Conservation (phyloP, 2,797 vertebrate genomes). For the Ptychobarbus kaznakovi region DNA sequence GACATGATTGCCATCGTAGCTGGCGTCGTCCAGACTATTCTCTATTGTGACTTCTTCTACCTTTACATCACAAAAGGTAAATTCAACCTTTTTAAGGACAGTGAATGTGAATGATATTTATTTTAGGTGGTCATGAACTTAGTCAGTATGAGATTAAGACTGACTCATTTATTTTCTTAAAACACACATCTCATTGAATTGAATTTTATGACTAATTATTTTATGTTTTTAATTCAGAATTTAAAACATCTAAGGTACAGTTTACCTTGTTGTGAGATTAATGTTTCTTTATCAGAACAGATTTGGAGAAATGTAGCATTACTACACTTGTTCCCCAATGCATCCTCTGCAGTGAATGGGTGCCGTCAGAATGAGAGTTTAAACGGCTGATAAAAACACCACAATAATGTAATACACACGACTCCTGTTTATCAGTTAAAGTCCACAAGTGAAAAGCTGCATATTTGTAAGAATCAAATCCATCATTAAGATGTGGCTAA, state of each 20-base stretch:
- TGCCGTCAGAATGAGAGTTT: neutral
- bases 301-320: neutral
- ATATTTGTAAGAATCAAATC: too few species aligned
- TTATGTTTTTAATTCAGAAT: neutral
- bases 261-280: neutral
- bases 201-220: neutral
- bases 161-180: neutral
- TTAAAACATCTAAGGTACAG: neutral
- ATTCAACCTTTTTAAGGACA: constrained; percentile 29
- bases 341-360: neutral
- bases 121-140: neutral
- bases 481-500: too few species aligned
- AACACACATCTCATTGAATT: neutral
- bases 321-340: neutral
- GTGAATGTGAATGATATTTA: neutral
- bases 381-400: neutral
- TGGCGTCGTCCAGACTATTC: constrained; percentile 95
- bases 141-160: neutral
- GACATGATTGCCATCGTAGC: constrained; percentile 98
- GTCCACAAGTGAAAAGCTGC: too few species aligned
- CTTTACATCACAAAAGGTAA: constrained; percentile 99
- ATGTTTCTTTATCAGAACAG: neutral
- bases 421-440: too few species aligned
- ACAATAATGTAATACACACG: neutral
- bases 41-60: constrained; percentile 99